These are phyloP conservation scores for Cephalotes varians DNA, from an alignment of 2,888 invertebrate genomes.

Conservation along the genomic window DNA sequence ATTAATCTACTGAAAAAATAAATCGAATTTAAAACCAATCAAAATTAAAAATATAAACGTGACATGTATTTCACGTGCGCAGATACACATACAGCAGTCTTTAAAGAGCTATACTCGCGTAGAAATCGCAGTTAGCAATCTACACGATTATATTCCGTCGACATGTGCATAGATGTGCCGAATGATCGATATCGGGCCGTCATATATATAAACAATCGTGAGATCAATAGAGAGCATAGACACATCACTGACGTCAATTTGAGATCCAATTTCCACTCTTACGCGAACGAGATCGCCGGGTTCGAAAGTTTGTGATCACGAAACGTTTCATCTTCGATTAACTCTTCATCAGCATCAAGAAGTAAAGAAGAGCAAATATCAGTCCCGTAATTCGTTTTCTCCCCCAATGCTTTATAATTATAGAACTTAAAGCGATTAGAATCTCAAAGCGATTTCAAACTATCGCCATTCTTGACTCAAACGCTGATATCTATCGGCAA, in stretches of 20 bases:
- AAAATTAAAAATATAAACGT: background rate
- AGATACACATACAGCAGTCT: background rate
- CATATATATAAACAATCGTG: slow-evolving; percentile 37
- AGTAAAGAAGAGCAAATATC: background rate
- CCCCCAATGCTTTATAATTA: background rate
- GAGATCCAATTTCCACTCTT: slow-evolving; percentile 3
- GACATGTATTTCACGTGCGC: background rate
- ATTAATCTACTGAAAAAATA: background rate
- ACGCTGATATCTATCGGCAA: background rate
- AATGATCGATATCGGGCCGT: slow-evolving; percentile 30
- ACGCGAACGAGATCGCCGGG: background rate
- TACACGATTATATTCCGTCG: slow-evolving; percentile 3
- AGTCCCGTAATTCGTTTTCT: background rate
- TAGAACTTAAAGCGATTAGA: background rate
- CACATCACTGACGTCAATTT: slow-evolving; percentile 35
- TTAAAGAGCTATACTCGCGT: background rate
- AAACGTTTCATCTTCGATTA: slow-evolving; percentile 20
- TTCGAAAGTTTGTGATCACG: background rate
- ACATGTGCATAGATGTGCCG: background rate
- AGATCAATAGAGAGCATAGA: slow-evolving; percentile 39
- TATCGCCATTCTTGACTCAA: background rate
- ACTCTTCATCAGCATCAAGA: too few species aligned
- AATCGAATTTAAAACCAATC: background rate
- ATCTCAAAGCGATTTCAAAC: background rate
- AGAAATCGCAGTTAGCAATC: slow-evolving; percentile 10